Base-by-base conservation (phyloP, 1,140 invertebrate species). In the Hormaphis cornu region DNA sequence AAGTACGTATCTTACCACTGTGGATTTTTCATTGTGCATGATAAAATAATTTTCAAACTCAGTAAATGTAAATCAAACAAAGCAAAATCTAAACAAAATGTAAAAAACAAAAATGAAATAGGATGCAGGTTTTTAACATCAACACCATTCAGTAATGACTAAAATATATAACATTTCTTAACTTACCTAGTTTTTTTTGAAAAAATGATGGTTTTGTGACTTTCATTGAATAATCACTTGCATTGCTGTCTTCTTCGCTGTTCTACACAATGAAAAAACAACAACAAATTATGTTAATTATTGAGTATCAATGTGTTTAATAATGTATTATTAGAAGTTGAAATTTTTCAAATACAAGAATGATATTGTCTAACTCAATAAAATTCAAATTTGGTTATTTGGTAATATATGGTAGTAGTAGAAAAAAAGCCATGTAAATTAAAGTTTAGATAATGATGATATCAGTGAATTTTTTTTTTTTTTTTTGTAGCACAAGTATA, bases 1-100 rank as follows among this genome's bases (percentile, higher is more conserved):
- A 82, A 72, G 83, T 82, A 70, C 83, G 82, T 48, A 83, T 80
- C 63, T 76, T 79, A 56, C 78, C 76, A 72, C 83, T 81, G 44
- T 82, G 79, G 66, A 82, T 78, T 75, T 81, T 82, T 3, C 81
- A 82, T 74, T 82, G 82, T 44, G 61, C 70, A 71, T 70, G 52
- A 66, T 58, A 66, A 72, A 70, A 74, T 69, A 72, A 72, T 72
- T 53, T 12, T 16, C 59, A 56, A 46, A 69, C 52, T 26, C 37
- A 73, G 52, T 74, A 33, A 73, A 72, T 28, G 73, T 74, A 9
- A 73, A 71, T 24, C 44, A 48, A 69, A 73, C 74, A 70, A 74
- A 72, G 71, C 69, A 58, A 69, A 70, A 71, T 42, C 56, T 71
- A 54, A 63, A 61, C 56, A 59, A n/a, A 30, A 52, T 46, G 40